A percentile compares a stretch with the other conserved stretches of the same genome.
Conservation (phyloP, 2,113 vertebrate genomes). For the Cisticola juncidis region DNA sequence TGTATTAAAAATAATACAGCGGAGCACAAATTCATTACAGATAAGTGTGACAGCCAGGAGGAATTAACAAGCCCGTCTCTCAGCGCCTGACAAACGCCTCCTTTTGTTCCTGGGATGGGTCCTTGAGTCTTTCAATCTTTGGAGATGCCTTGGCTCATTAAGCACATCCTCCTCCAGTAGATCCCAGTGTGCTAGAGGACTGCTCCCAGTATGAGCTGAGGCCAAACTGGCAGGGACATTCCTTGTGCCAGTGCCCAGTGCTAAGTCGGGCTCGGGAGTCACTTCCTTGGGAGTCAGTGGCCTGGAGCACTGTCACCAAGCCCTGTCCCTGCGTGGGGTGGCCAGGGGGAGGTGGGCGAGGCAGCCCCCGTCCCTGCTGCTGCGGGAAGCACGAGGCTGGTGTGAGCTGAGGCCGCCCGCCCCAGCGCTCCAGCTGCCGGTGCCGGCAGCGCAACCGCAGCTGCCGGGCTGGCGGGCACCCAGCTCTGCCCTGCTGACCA, state of each 20-base stretch:
- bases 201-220: not conserved
- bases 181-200: not conserved
- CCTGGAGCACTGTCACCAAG: not conserved
- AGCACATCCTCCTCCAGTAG: constrained; percentile 19
- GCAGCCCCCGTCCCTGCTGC: not conserved
- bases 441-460: not conserved
- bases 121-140: constrained; percentile 58
- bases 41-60: constrained; percentile 66
- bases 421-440: not conserved
- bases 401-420: not conserved
- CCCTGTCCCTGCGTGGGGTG: fast-evolving
- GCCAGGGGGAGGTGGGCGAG: not conserved
- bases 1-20: constrained; percentile 73
- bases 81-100: constrained; percentile 64
- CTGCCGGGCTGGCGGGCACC: not conserved
- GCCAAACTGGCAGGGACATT: not conserved
- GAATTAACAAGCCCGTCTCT: constrained; percentile 67
- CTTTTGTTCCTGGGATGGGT: constrained; percentile 67
- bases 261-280: not conserved
- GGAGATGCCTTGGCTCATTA: constrained; percentile 45
- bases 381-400: not conserved
- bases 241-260: not conserved
- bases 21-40: constrained; percentile 70
- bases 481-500: not conserved
- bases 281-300: not conserved